These are phyloP conservation scores for Psittacula cyanocephala DNA, from an alignment of 2,113 vertebrate species.

Conservation along the genomic window DNA sequence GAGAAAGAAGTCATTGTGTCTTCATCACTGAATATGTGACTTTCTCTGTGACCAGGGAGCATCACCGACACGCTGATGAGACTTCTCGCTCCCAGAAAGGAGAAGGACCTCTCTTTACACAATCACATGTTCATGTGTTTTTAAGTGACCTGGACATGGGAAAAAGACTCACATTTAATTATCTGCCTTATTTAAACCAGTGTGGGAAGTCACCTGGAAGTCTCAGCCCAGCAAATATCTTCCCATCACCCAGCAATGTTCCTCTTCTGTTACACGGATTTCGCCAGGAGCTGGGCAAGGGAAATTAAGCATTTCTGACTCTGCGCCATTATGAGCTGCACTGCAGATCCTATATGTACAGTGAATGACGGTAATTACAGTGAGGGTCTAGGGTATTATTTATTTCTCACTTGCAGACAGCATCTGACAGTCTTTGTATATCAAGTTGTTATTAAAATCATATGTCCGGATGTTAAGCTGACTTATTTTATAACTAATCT, in stretches of 20 bases:
- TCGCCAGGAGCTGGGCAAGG: not conserved
- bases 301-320: constrained; percentile 6
- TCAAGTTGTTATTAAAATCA: constrained; percentile 72
- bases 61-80: rapidly evolving
- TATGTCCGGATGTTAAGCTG: constrained; percentile 62
- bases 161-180: not conserved
- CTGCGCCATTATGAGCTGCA: not conserved
- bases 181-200: rapidly evolving
- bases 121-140: rapidly evolving
- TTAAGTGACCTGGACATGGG: not conserved
- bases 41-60: not conserved
- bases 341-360: not conserved
- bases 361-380: constrained; percentile 64
- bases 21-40: not conserved
- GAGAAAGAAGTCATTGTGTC: not conserved
- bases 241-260: not conserved
- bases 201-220: not conserved
- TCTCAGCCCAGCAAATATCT: not conserved
- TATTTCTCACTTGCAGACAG: constrained; percentile 67
- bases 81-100: not conserved
- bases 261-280: not conserved
- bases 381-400: constrained; percentile 54
- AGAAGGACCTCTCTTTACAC: not conserved
- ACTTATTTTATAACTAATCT: constrained; percentile 72
- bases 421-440: constrained; percentile 66